Base-by-base conservation (phyloP, 2,113 vertebrate species). In the Bombycilla garrulus region DNA sequence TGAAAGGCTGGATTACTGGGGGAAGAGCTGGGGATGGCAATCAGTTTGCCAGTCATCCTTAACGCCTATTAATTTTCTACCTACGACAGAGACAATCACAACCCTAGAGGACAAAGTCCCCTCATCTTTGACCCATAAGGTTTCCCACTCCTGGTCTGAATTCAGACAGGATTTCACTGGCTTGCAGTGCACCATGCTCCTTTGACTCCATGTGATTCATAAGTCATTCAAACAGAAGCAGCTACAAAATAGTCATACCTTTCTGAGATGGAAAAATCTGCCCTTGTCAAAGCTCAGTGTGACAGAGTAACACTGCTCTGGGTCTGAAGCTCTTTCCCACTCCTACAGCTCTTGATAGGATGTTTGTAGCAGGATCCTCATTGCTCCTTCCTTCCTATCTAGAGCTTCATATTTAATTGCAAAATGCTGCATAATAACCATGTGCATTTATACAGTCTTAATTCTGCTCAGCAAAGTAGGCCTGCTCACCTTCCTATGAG, bases 11-110 rank as follows among this genome's bases (percentile, higher is more conserved):
- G n/a, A 69, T 80, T 70, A 82, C 0, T 42, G 11, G 14, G 15
- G 2, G 7, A 6, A 15, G 36, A 17, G 3, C 6, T 5, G 3
- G 5, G 5, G 1, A 3, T 4, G 1, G 9, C 12, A 82, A 33
- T 35, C 51, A 28, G 17, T 48, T 71, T 78, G 31, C 38, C 65
- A 25, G 19, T 53, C 40, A 53, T 8, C 20, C 31, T 51, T 84
- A 81, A 74, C 2, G 5, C 4, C 64, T 87, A 38, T 0, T 62
- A 31, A 58, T 47, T 56, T 61, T 35, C 42, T 77, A 17, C 31
- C 18, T 62, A 40, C 4, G 5, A 26, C 19, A 65, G 57, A 82
- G 21, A 51, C 29, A 73, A 29, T 12, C n/a, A 79, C 24, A 81
- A 10, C 40, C 29, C 12, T 25, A 82, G 29, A 91, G 10, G 20